Evolutionary conservation across 2,113 vertebrate species (phyloP), one percentile per base, ranked within the genome.

Genomic region (Sarotherodon lohbergeri): DNA sequence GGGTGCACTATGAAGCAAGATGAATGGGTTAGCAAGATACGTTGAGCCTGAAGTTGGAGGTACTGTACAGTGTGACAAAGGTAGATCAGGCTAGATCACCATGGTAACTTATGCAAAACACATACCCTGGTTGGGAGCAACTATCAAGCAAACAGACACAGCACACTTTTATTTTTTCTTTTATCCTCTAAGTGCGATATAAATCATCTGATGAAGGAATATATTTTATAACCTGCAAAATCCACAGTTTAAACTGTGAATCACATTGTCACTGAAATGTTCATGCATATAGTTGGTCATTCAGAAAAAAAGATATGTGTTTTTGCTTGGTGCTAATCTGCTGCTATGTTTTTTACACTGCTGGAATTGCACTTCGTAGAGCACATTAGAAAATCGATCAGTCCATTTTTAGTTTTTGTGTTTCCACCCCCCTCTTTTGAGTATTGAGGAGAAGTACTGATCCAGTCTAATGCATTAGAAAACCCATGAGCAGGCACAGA

Each of bases 41-140:
- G 2, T 43, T 71, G n/a, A 71, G 7, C 36, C 63, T 43, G n/a
- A 71, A 43, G 22, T 41, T 24, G n/a, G 36, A 71, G 63, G n/a
- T 68, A 22, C 16, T 61, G 16, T 63, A 63, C 36, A 43, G 36
- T 43, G 66, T 9, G n/a, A 24, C 32, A 41, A 71, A 71, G 36
- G 63, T n/a, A 68, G 34, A 39, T n/a, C 63, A n/a, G 61, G 36
- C 36, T 3, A 71, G 66, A 71, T 43, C 66, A 43, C 66, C 66
- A 14, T 24, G 19, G 36, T 41, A 71, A 41, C 39, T 43, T 43
- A 24, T 41, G 66, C 39, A 43, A 24, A 71, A 71, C 36, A 43
- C 63, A 71, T 24, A 5, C 10, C 12, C 66, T 27, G 41, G 22
- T 46, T 41, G 11, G 12, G 66, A 71, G 36, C 36, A 6, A 71